These are phyloP conservation scores for Pheosia gnoma DNA, from an alignment of 2,888 invertebrate genomes.

Conservation along the genomic window DNA sequence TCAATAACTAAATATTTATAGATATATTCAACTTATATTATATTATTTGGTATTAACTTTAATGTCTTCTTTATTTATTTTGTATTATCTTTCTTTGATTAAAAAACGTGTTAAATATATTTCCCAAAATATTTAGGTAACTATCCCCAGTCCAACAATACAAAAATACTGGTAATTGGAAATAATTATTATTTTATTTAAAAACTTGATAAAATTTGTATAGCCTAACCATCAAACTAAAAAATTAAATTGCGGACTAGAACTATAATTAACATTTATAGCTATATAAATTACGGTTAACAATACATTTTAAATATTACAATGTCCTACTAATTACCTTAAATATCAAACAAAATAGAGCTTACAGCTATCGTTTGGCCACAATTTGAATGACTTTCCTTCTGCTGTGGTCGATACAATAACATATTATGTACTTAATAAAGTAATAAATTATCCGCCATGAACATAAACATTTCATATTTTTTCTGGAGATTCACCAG, in stretches of 20 bases:
- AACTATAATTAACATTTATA: constrained; percentile 40
- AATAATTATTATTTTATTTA: not conserved
- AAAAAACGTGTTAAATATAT: not conserved
- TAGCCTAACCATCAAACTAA: constrained; percentile 22
- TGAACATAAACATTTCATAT: not conserved
- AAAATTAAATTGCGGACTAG: constrained; percentile 41
- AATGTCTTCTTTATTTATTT: not conserved
- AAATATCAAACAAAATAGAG: constrained; percentile 27
- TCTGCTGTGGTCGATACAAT: constrained; percentile 36
- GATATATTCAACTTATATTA: constrained; percentile 18
- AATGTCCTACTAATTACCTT: constrained; percentile 39
- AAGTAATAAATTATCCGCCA: not conserved
- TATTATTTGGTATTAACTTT: constrained; percentile 15
- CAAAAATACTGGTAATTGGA: not conserved
- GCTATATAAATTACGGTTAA: constrained; percentile 46
- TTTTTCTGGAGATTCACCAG: not conserved
- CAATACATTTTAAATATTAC: constrained; percentile 36
- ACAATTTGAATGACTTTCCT: constrained; percentile 51
- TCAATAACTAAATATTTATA: constrained; percentile 23
- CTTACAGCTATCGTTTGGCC: constrained; percentile 40
- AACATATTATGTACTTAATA: constrained; percentile 8
- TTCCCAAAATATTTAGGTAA: not conserved
- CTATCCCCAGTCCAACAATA: not conserved
- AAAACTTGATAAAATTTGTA: not conserved
- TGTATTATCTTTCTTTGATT: no score